Evolutionary conservation across 2,797 vertebrate species (phyloP).

Genomic region (Pantherophis alleghaniensis): DNA sequence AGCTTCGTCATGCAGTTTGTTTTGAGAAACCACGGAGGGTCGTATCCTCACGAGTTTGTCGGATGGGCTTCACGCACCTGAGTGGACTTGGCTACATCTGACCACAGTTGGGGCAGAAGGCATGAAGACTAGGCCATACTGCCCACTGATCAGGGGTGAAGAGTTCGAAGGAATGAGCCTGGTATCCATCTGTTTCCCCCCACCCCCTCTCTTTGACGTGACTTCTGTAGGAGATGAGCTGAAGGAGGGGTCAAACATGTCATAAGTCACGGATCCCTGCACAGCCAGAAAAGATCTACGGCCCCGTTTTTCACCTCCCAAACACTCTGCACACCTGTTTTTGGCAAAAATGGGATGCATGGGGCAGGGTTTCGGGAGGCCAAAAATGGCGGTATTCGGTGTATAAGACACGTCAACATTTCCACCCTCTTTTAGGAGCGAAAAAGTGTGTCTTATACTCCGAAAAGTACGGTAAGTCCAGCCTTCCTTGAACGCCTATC

Average conservation of each 20-base stretch:
- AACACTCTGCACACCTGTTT: no score
- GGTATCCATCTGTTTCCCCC: not conserved
- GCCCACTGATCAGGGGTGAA: not conserved
- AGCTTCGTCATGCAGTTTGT: not conserved
- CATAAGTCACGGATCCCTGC: not conserved
- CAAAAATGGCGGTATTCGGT: no score
- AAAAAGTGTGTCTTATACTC: no score
- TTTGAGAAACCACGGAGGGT: not conserved
- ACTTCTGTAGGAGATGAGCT: not conserved
- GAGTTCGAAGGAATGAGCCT: not conserved
- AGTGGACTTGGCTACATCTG: no score
- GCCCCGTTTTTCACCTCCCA: no score
- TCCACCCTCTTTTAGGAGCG: no score
- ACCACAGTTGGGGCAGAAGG: not conserved
- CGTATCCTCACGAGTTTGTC: fast-evolving
- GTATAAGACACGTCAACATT: no score
- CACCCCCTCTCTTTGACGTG: no score
- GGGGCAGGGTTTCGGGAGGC: no score
- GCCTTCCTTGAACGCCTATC: not conserved
- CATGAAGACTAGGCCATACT: not conserved
- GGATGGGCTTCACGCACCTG: fast-evolving
- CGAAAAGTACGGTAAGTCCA: not conserved
- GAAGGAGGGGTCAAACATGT: not conserved
- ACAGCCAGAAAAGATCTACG: fast-evolving
- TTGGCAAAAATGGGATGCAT: no score